phyloP scores from a whole-genome alignment of 2,888 invertebrate species.

The Hydropsyche betteni region DNA sequence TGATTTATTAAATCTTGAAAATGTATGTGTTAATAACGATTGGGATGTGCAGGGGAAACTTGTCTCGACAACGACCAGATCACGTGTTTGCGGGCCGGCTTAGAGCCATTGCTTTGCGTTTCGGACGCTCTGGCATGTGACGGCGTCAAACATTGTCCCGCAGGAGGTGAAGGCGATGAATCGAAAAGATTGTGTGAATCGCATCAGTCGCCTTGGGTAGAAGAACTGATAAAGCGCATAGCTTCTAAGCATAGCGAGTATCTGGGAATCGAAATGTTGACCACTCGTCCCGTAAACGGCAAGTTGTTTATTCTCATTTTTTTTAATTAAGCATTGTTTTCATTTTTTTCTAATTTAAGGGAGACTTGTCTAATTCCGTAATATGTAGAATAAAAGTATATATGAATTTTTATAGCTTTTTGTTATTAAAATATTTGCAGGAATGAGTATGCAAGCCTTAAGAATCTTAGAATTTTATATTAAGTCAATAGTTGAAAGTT shows the following conservation, averaged over 20 bases:
- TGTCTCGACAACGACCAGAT: conserved; percentile 42
- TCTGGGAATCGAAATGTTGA: conserved; percentile 34
- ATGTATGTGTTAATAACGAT: neutral
- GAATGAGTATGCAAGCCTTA: too few species aligned
- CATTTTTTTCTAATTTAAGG: too few species aligned
- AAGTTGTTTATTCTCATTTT: too few species aligned
- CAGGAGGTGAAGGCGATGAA: conserved; percentile 68
- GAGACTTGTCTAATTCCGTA: too few species aligned
- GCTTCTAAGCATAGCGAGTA: conserved; percentile 44
- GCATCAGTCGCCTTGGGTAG: conserved; percentile 37
- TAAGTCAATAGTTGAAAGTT: too few species aligned
- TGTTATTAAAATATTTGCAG: too few species aligned
- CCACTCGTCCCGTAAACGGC: conserved; percentile 12
- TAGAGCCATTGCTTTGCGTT: conserved; percentile 64
- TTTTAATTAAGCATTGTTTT: too few species aligned
- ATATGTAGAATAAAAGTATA: too few species aligned
- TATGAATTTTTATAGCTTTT: too few species aligned
- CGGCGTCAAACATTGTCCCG: conserved; percentile 73
- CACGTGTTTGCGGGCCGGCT: conserved; percentile 43
- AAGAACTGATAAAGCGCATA: conserved; percentile 43
- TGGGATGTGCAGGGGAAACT: conserved; percentile 34
- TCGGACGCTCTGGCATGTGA: conserved; percentile 74
- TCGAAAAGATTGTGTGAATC: conserved; percentile 13
- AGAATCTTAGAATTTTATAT: too few species aligned
- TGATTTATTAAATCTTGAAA: conserved; percentile 4